Evolutionary conservation across 2,797 vertebrate species (phyloP).

Genomic region (Huso huso): DNA sequence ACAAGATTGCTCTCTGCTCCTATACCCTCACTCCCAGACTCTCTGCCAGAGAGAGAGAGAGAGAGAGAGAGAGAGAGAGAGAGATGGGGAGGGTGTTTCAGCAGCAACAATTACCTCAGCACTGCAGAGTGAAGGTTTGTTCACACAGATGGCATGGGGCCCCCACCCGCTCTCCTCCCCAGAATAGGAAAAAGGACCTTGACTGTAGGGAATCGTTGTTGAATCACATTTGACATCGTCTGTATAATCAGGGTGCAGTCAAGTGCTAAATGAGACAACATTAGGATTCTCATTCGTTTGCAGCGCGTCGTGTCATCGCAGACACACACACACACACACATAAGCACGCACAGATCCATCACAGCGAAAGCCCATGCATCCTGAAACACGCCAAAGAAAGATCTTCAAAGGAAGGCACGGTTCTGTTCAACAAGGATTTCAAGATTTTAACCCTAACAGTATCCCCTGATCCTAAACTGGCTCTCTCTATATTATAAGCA

Average conservation of each 20-base stretch:
- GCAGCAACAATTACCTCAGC: neutral
- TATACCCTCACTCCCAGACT: too few relatives aligned
- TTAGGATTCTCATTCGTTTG: neutral
- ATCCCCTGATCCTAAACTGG: too few relatives aligned
- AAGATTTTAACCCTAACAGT: too few relatives aligned
- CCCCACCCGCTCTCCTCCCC: neutral
- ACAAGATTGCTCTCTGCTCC: too few relatives aligned
- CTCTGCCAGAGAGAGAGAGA: too few relatives aligned
- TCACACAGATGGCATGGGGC: neutral
- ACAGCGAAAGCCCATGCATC: too few relatives aligned
- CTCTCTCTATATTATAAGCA: too few relatives aligned
- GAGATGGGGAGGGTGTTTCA: neutral
- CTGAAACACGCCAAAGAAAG: too few relatives aligned
- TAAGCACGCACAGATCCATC: too few relatives aligned
- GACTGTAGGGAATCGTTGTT: neutral
- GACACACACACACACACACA: conserved; percentile 4
- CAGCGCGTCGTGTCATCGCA: neutral
- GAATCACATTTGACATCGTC: neutral
- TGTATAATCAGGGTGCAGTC: neutral
- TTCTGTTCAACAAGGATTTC: too few relatives aligned
- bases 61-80: too few relatives aligned
- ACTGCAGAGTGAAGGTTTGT: neutral
- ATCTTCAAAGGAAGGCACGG: too few relatives aligned
- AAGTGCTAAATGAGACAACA: conserved; percentile 7
- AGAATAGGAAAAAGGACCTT: neutral